Evolutionary conservation across 1,140 invertebrate genomes (phyloP).

Genomic region (Drosophila nigromelanica): DNA sequence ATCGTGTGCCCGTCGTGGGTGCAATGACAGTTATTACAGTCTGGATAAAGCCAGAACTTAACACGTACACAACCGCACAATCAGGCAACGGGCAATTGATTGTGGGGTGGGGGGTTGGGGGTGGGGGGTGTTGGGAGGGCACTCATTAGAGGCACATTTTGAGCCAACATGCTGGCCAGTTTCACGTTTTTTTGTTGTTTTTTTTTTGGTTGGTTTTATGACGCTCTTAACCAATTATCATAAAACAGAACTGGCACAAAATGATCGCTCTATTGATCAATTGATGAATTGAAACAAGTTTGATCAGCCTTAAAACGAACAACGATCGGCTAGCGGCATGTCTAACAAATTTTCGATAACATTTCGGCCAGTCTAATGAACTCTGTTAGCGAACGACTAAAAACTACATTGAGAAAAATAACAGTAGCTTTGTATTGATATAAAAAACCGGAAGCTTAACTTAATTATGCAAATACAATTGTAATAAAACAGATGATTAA

Average conservation of each 20-base stretch:
- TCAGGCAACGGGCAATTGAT: too few species aligned
- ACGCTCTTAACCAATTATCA: slow-evolving; percentile 62
- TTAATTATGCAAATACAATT: not conserved
- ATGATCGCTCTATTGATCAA: slow-evolving; percentile 46
- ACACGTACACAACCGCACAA: slow-evolving; percentile 38
- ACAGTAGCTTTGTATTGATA: too few species aligned
- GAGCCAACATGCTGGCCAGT: slow-evolving; percentile 15
- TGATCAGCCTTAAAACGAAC: slow-evolving; percentile 1
- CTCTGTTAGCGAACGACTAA: slow-evolving; percentile 43
- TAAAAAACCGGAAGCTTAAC: slow-evolving; percentile 2
- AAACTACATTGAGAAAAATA: slow-evolving; percentile 3
- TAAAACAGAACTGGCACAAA: slow-evolving; percentile 48
- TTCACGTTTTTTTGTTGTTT: slow-evolving; percentile 64
- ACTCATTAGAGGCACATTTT: slow-evolving; percentile 51
- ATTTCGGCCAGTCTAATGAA: slow-evolving; percentile 58
- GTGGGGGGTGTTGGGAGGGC: not conserved
- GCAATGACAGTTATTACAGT: slow-evolving; percentile 31
- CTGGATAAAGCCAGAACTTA: slow-evolving; percentile 24
- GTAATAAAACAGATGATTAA: slow-evolving; percentile 41
- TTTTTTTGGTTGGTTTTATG: slow-evolving; percentile 51
- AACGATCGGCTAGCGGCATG: slow-evolving; percentile 17
- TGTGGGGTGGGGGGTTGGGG: not conserved
- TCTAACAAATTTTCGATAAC: slow-evolving; percentile 45
- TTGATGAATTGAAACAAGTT: slow-evolving; percentile 42
- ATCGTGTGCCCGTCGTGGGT: slow-evolving; percentile 27